Evolutionary conservation across 1,140 invertebrate genomes (phyloP), one percentile per base, ranked within the genome.

Genomic region (Megalopta genalis): DNA sequence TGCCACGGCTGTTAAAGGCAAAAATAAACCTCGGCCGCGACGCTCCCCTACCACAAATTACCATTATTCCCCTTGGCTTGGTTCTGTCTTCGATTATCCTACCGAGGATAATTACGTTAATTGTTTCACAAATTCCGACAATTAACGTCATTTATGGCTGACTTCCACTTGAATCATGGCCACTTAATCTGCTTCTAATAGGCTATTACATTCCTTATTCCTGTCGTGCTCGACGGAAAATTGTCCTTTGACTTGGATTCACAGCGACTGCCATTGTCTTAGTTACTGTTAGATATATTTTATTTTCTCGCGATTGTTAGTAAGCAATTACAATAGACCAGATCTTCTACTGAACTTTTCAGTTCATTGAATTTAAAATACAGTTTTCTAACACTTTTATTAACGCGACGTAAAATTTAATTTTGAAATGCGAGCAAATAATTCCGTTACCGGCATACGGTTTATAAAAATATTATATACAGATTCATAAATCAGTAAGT

Each of bases 11-110:
- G 73, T 73, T 46, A 80, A 66, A 62, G 77, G 59, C 78, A 87
- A 87, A 86, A 88, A 89, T 89, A 89, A 86, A 89, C 71, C 63
- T 69, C 32, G 39, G 42, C 18, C 67, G 67, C 63, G 39, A 63
- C 8, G 27, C 5, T 57, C 14, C 54, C 32, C 12, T 54, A 39
- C 25, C 25, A 64, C 65, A 64, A 63, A 77, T 25, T 1, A 76
- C 7, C 18, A 46, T 65, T 18, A 39, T 23, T 37, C 16, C 12
- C 32, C 39, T 21, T n/a, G 23, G 14, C 9, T 4, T 23, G n/a
- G 2, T 4, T 18, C 1, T 52, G 27, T 12, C 1, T 37, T 49
- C n/a, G 18, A 64, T 42, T 65, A 37, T 46, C 68, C 52, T 37
- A 49, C 27, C 7, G 16, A 8, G 9, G 9, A 52, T 2, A 21